Base-by-base conservation (phyloP, 2,113 vertebrate genomes). In the Hippocampus guttulatus region DNA sequence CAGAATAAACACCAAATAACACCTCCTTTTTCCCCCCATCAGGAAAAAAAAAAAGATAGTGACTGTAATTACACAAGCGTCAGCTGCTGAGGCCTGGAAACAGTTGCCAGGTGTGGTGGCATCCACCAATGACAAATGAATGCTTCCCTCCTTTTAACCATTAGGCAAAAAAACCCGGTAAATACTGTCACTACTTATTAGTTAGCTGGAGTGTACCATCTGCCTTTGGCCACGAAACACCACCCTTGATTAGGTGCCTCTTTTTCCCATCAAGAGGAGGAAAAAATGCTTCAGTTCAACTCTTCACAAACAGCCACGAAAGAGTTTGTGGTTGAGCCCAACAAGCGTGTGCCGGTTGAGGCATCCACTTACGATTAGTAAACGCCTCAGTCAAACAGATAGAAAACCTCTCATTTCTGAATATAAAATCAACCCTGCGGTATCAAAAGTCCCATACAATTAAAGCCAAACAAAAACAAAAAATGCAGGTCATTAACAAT, bases 401-500 rank as follows among this genome's bases (percentile, higher is more conserved):
- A n/a, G 20, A 60, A 30, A 64, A 23, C 61, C 23, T 23, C 40
- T 41, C n/a, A 23, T 41, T 43, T 15, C 23, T 47, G 5, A 12
- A 25, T 9, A 47, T 7, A 65, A 64, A 23, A 11, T 23, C 45
- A 64, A 45, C 18, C n/a, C 2, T 47, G 23, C 43, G 47, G 23
- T 4, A 23, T 47, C 7, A 47, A 47, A 23, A 18, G 62, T 0
- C 25, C 33, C 30, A 70, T 15, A 43, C 58, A 73, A 78, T 84
- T 0, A 68, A 30, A 30, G 3, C 3, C 30, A 79, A 71, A 64
- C 23, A 16, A 67, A 81, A 87, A 81, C 67, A 74, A 68, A 73
- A 62, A 75, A 54, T n/a, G 49, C 74, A 76, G 60, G 73, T 63
- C 73, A 75, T 55, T 66, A 52, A 84, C 76, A 79, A 84, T 88